phyloP scores from a whole-genome alignment of 2,113 vertebrate genomes.

The Heterotis niloticus region DNA sequence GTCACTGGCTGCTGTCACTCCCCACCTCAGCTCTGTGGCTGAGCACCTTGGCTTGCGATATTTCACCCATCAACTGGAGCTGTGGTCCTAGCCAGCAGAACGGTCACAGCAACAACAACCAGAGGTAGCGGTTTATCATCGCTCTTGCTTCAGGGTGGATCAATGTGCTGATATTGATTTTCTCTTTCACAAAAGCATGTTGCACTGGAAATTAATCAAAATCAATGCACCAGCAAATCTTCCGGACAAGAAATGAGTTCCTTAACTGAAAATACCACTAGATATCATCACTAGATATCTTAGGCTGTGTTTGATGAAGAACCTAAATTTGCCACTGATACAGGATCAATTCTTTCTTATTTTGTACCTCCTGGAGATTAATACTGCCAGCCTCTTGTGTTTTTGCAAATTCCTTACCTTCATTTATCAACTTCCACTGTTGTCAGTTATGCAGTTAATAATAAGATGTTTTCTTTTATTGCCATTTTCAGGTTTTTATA shows the following conservation, averaged over 20 bases:
- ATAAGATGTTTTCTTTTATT: no score
- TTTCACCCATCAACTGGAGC: conserved; percentile 34
- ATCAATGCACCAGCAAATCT: neutral
- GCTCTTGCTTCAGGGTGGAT: neutral
- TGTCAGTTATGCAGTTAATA: no score
- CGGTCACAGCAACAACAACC: neutral
- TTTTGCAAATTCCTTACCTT: no score
- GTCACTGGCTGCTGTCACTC: neutral
- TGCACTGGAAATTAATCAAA: conserved; percentile 2
- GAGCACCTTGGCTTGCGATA: conserved; percentile 50
- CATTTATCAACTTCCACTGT: no score
- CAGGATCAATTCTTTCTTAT: neutral
- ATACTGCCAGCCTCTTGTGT: no score
- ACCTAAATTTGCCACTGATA: neutral
- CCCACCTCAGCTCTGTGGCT: conserved; percentile 52
- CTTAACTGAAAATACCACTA: neutral
- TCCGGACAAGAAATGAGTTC: neutral
- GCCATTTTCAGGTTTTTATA: no score
- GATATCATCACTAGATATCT: neutral
- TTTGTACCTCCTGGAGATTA: neutral
- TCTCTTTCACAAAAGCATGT: neutral
- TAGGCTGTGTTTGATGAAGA: conserved; percentile 10
- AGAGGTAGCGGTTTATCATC: neutral
- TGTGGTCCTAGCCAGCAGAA: conserved; percentile 21
- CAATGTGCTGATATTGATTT: conserved; percentile 5